These are phyloP conservation scores for Rhinoderma darwinii DNA, from an alignment of 2,113 vertebrate species.

Conservation along the genomic window DNA sequence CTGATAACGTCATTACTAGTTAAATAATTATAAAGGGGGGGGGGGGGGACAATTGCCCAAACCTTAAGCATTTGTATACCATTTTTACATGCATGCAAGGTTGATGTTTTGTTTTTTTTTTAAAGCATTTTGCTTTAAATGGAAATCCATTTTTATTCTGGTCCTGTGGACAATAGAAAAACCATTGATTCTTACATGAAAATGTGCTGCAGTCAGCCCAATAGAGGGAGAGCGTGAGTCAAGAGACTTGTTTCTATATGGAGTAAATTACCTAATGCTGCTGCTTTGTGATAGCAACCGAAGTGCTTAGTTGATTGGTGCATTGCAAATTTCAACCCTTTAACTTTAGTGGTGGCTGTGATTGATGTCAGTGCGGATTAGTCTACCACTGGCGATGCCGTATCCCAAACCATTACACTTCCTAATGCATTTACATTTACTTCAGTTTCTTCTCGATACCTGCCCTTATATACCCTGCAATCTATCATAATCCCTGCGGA, in stretches of 20 bases:
- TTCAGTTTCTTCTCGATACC: conserved; percentile 20
- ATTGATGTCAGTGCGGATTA: conserved; percentile 50
- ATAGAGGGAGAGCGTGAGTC: conserved; percentile 52
- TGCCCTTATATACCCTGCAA: conserved; percentile 2
- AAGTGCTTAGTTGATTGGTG: conserved; percentile 38
- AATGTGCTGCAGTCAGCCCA: conserved; percentile 37
- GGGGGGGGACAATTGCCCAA: neutral
- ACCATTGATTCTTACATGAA: conserved; percentile 28
- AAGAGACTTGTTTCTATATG: conserved; percentile 35
- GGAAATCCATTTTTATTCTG: neutral
- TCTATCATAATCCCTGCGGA: neutral
- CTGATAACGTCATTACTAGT: conserved; percentile 19
- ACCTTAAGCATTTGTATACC: neutral
- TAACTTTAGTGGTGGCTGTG: conserved; percentile 40
- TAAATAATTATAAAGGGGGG: neutral
- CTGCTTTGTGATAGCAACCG: conserved; percentile 48
- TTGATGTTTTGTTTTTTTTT: neutral
- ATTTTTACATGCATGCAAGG: neutral
- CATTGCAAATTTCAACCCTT: conserved; percentile 45
- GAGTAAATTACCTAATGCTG: conserved; percentile 56
- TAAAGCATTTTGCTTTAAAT: neutral
- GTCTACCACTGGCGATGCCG: neutral
- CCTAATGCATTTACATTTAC: conserved; percentile 53
- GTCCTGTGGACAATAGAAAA: neutral
- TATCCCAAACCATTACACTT: conserved; percentile 33